A percentile compares a stretch with the other conserved stretches of the same genome.
Evolutionary conservation across 2,797 vertebrate species (phyloP).

Genomic region (Champsocephalus esox): DNA sequence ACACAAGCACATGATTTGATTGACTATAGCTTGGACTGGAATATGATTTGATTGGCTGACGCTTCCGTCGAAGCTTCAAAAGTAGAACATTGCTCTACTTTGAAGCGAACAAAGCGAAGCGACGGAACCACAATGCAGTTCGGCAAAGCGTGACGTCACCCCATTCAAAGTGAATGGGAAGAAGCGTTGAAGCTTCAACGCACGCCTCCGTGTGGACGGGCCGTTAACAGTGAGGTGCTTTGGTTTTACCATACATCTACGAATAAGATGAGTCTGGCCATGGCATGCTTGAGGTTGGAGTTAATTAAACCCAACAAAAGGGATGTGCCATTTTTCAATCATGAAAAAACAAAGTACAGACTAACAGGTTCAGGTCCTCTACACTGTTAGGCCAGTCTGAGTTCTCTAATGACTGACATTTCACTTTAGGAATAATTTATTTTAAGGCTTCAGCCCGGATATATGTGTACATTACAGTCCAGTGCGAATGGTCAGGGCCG

Average conservation of each 20-base stretch:
- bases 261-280: background rate
- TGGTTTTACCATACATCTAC: slow-evolving; percentile 6
- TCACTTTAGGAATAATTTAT: background rate
- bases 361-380: background rate
- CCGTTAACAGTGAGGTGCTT: background rate
- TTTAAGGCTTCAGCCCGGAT: slow-evolving; percentile 7
- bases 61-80: no score
- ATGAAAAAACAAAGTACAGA: background rate
- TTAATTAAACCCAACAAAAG: slow-evolving; percentile 26
- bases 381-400: background rate
- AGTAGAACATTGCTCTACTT: no score
- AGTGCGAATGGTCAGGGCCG: slow-evolving; percentile 27
- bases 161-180: no score
- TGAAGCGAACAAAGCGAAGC: no score
- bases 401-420: background rate
- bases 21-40: no score
- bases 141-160: no score
- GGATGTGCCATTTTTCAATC: slow-evolving; percentile 2
- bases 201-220: background rate
- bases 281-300: background rate
- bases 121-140: no score
- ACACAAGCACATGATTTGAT: no score
- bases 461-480: slow-evolving; percentile 24
- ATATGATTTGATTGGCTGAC: no score
- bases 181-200: no score